Conservation (phyloP, 2,113 vertebrate species). For the Penelope pileata region DNA sequence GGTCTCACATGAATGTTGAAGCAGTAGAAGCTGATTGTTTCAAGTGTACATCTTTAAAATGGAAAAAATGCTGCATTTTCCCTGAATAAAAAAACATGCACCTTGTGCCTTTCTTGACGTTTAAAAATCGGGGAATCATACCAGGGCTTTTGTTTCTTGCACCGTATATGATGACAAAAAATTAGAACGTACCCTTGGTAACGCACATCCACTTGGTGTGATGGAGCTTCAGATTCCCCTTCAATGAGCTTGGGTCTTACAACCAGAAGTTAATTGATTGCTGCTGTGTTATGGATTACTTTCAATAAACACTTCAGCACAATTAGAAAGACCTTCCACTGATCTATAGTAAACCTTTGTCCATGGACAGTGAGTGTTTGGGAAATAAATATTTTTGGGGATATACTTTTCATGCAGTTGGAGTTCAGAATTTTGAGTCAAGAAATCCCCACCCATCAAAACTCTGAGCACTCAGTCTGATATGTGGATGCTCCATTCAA, state of each 20-base stretch:
- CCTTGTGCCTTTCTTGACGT: not conserved
- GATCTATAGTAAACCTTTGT: not conserved
- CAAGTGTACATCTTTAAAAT: not conserved
- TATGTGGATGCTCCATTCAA: not conserved
- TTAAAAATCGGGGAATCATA: not conserved
- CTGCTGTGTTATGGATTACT: not conserved
- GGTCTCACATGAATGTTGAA: not conserved
- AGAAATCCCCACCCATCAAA: not conserved
- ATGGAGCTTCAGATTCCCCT: not conserved
- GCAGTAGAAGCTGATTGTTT: not conserved
- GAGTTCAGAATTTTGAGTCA: not conserved
- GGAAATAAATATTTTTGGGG: not conserved
- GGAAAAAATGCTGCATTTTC: not conserved
- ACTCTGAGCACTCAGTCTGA: not conserved
- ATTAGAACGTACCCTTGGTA: not conserved
- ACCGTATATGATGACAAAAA: not conserved
- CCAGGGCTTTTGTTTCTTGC: not conserved
- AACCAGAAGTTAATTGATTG: not conserved
- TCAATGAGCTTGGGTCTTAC: not conserved
- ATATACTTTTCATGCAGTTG: not conserved
- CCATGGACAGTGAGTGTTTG: not conserved
- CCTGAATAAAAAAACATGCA: not conserved
- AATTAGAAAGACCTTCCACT: not conserved
- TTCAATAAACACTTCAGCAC: not conserved
- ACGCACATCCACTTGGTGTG: not conserved